These are phyloP conservation scores for Pterocles burchelli DNA, from an alignment of 2,113 vertebrate genomes.

Conservation along the genomic window DNA sequence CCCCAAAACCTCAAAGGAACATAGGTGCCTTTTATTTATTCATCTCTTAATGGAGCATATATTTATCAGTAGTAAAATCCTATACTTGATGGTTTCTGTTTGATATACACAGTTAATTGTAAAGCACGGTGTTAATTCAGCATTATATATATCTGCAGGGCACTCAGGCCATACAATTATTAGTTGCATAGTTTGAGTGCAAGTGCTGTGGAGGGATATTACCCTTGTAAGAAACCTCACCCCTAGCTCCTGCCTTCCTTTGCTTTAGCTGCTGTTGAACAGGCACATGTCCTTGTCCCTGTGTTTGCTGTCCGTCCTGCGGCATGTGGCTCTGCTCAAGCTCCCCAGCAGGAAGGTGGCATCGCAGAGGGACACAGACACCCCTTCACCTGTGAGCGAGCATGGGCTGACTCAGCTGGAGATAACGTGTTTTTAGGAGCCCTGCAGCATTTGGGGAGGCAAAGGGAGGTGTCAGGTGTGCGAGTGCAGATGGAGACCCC, in stretches of 20 bases:
- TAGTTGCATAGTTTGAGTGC: background rate
- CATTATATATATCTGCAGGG: background rate
- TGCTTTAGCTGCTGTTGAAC: background rate
- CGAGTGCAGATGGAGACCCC: background rate
- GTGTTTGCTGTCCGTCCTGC: background rate
- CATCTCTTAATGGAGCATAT: background rate
- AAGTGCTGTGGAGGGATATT: fast-evolving
- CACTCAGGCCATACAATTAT: background rate
- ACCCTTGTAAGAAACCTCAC: background rate
- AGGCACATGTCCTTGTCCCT: background rate
- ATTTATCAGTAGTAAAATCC: background rate
- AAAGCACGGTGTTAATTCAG: background rate
- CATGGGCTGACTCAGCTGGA: background rate
- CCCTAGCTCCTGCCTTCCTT: background rate
- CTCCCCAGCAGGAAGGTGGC: background rate
- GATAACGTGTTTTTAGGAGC: background rate
- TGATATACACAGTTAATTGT: background rate
- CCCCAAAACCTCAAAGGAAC: background rate
- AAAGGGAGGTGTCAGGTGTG: background rate
- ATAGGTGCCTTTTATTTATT: background rate
- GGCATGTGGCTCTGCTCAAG: background rate
- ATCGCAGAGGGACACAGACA: background rate
- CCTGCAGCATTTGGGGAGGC: background rate
- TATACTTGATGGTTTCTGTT: background rate
- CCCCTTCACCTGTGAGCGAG: background rate